A percentile compares a stretch with the other conserved stretches of the same genome.
These are phyloP conservation scores for Sphenodon punctatus DNA, from an alignment of 2,797 vertebrate genomes.

Conservation along the genomic window DNA sequence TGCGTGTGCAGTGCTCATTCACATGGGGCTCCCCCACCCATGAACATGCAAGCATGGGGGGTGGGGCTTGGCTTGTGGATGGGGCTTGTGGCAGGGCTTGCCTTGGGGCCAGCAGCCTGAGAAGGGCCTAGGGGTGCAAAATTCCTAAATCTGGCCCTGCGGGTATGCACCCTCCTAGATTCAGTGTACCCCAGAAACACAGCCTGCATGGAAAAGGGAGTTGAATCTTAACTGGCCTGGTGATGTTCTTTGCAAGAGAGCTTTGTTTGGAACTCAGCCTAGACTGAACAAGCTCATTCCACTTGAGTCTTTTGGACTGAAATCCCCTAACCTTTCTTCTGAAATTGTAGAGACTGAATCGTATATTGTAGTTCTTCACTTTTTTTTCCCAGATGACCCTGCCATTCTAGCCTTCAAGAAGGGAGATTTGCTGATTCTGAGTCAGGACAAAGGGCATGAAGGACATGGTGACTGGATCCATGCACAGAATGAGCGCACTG, in stretches of 20 bases:
- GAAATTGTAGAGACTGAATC: conserved; percentile 8
- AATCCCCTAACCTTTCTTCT: conserved; percentile 14
- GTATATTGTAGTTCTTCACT: background rate
- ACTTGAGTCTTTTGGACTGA: background rate
- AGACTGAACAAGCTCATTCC: conserved; percentile 13
- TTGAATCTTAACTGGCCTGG: background rate
- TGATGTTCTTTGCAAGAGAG: background rate
- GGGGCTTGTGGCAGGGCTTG: too few species aligned
- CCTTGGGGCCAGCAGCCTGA: too few species aligned
- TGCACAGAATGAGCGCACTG: conserved; percentile 83
- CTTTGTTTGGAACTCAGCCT: background rate
- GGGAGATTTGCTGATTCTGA: conserved; percentile 88
- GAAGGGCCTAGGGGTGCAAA: too few species aligned
- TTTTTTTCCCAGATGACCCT: conserved; percentile 79
- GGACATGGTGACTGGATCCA: conserved; percentile 82
- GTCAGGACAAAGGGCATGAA: conserved; percentile 80
- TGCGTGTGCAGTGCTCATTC: too few species aligned
- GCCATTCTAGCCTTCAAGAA: conserved; percentile 88
- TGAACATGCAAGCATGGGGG: too few species aligned
- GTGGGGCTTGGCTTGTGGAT: too few species aligned
- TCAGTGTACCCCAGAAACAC: background rate
- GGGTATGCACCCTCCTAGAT: background rate
- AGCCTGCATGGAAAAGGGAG: background rate
- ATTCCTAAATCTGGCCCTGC: too few species aligned
- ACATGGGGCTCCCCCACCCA: too few species aligned